These are phyloP conservation scores for Pterophyllum scalare DNA, from an alignment of 2,113 vertebrate species.

Conservation along the genomic window DNA sequence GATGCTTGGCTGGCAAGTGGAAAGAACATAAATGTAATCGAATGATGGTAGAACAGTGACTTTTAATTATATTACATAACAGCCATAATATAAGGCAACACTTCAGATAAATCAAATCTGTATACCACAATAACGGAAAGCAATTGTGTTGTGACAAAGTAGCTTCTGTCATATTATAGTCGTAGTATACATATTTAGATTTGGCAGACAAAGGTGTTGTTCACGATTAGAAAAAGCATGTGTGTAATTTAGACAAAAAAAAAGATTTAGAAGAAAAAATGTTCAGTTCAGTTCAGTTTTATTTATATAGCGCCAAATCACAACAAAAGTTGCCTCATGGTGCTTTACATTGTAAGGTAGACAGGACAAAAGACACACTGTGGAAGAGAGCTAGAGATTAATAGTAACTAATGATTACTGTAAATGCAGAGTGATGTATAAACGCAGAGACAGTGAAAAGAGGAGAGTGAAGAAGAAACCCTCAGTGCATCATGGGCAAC, in stretches of 20 bases:
- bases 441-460: too few species aligned
- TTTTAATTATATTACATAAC: conserved; percentile 73
- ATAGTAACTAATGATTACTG: too few species aligned
- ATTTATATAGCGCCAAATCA: too few species aligned
- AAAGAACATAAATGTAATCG: conserved; percentile 48
- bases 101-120: conserved; percentile 49
- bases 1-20: conserved; percentile 32
- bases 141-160: conserved; percentile 13
- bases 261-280: neutral
- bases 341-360: too few species aligned
- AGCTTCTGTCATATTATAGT: conserved; percentile 26
- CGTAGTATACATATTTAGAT: neutral
- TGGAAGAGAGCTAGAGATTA: too few species aligned
- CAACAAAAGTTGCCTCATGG: too few species aligned
- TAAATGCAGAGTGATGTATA: too few species aligned
- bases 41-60: conserved; percentile 49
- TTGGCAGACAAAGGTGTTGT: neutral
- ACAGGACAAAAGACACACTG: too few species aligned
- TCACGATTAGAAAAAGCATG: neutral
- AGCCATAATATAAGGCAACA: conserved; percentile 61
- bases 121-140: conserved; percentile 11
- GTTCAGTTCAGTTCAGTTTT: too few species aligned
- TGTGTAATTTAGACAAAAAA: neutral
- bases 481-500: too few species aligned
- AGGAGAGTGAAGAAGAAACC: too few species aligned